Evolutionary conservation across 2,888 invertebrate species (phyloP).

Genomic region (Caenorhabditis sp.): DNA sequence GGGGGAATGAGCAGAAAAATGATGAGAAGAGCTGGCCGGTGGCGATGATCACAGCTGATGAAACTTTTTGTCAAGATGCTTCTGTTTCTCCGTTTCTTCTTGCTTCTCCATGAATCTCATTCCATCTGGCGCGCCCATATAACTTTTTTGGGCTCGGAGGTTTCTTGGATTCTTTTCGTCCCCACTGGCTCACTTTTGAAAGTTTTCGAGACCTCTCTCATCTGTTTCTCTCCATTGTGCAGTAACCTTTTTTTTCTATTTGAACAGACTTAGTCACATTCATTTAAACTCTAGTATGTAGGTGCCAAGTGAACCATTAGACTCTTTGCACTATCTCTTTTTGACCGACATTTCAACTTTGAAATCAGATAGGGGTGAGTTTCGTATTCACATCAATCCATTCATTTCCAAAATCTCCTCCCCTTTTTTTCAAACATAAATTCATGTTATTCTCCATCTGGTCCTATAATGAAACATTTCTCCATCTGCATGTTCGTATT

Average conservation of each 20-base stretch:
- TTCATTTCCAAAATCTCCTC: too few species aligned
- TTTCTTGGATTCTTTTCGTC: background rate
- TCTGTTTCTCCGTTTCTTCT: slow-evolving; percentile 13
- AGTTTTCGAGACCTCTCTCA: slow-evolving; percentile 1
- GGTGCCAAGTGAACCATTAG: slow-evolving; percentile 7
- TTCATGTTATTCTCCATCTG: too few species aligned
- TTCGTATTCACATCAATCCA: too few species aligned
- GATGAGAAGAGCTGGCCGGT: slow-evolving; percentile 25
- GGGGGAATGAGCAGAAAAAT: slow-evolving; percentile 2
- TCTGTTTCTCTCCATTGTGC: slow-evolving; percentile 30
- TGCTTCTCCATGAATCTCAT: slow-evolving; percentile 12
- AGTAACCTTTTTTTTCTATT: slow-evolving; percentile 29
- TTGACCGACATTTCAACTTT: too few species aligned
- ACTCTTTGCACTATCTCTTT: background rate
- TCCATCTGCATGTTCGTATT: background rate
- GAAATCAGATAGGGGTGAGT: too few species aligned
- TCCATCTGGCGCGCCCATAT: slow-evolving; percentile 41
- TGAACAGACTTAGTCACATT: slow-evolving; percentile 54
- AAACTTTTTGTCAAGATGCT: slow-evolving; percentile 27
- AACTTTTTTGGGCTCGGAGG: slow-evolving; percentile 39
- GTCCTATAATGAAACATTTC: too few species aligned
- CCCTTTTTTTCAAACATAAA: too few species aligned
- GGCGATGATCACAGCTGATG: slow-evolving; percentile 58
- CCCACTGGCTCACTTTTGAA: slow-evolving; percentile 12
- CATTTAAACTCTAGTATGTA: slow-evolving; percentile 8